A percentile compares a stretch with the other conserved stretches of the same genome.
Evolutionary conservation across 2,113 vertebrate genomes (phyloP).

Genomic region (Anseranas semipalmata): DNA sequence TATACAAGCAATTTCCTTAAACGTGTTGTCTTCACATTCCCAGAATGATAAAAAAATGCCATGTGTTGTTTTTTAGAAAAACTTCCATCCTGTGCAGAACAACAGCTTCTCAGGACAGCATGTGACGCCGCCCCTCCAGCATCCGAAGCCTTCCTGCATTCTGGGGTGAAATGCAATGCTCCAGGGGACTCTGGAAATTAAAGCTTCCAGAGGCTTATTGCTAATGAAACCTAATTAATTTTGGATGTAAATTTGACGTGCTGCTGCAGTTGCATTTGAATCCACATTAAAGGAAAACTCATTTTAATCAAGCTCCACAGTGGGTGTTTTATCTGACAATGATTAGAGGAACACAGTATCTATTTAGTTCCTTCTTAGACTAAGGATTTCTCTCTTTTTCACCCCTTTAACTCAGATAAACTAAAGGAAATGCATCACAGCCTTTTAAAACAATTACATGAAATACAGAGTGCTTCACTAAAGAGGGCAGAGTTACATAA

Average conservation of each 20-base stretch:
- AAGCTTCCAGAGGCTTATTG: not conserved
- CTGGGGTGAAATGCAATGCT: not conserved
- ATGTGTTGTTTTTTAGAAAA: not conserved
- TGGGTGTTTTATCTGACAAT: not conserved
- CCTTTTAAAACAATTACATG: not conserved
- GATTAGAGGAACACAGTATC: not conserved
- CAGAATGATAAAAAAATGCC: not conserved
- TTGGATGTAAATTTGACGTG: not conserved
- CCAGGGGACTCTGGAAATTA: not conserved
- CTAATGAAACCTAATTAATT: not conserved
- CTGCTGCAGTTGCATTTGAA: not conserved
- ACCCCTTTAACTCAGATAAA: not conserved
- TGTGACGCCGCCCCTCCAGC: not conserved
- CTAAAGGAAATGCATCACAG: not conserved
- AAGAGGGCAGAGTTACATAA: not conserved
- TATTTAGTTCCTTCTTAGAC: not conserved
- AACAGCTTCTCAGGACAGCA: not conserved
- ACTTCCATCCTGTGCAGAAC: not conserved
- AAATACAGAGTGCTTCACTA: fast-evolving
- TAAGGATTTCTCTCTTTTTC: not conserved
- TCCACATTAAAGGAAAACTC: not conserved
- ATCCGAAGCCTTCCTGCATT: not conserved
- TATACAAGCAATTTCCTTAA: not conserved
- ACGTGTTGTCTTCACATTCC: not conserved
- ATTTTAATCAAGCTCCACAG: not conserved